A percentile compares a stretch with the other conserved stretches of the same genome.
These are phyloP conservation scores for Rhynchonema sp. DNA, from an alignment of 2,888 invertebrate species.

Conservation along the genomic window DNA sequence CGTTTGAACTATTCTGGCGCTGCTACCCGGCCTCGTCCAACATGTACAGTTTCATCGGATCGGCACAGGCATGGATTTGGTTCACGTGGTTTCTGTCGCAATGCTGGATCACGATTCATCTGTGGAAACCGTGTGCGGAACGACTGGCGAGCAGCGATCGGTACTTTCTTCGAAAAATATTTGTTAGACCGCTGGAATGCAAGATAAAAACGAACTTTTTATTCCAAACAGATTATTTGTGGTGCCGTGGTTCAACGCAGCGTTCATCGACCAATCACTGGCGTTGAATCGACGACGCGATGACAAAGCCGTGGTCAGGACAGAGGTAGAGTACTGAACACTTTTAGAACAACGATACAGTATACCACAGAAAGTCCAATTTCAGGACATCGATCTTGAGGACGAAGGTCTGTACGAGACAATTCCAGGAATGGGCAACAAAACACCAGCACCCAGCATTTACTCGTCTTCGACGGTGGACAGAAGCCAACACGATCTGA, in stretches of 20 bases:
- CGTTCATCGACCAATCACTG: constrained; percentile 82
- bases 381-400: constrained; percentile 21
- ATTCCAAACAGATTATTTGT: constrained; percentile 48
- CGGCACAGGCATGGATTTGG: constrained; percentile 25
- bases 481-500: not conserved
- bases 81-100: constrained; percentile 64
- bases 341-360: not conserved
- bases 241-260: constrained; percentile 71
- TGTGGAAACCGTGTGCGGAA: constrained; percentile 94
- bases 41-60: constrained; percentile 10
- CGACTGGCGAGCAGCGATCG: constrained; percentile 76
- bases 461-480: not conserved
- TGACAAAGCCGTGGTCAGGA: constrained; percentile 24
- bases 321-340: constrained; percentile 14
- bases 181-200: too few relatives aligned
- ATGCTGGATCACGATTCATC: constrained; percentile 85
- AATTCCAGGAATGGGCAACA: constrained; percentile 13
- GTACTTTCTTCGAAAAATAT: too few relatives aligned
- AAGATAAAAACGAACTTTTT: too few relatives aligned
- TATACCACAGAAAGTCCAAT: not conserved
- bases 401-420: constrained; percentile 22
- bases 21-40: constrained; percentile 10
- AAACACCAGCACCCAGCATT: constrained; percentile 14
- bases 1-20: constrained; percentile 44
- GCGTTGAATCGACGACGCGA: constrained; percentile 72